These are phyloP conservation scores for Rhimphoctona megacephalus DNA, from an alignment of 2,888 invertebrate species.

Conservation along the genomic window DNA sequence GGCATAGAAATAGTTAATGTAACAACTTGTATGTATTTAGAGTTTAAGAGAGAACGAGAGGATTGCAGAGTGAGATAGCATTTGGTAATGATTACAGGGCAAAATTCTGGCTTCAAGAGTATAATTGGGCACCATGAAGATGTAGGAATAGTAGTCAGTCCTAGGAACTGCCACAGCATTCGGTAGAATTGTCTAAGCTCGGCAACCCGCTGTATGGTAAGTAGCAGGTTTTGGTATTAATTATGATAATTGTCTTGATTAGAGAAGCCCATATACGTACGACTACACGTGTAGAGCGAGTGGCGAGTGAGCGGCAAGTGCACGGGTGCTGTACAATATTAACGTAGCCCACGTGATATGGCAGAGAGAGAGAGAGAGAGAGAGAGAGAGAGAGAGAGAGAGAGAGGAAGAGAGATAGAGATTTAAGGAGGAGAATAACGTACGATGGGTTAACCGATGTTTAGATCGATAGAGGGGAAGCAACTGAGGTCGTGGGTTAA, in stretches of 20 bases:
- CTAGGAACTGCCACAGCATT: not conserved
- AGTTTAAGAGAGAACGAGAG: constrained; percentile 9
- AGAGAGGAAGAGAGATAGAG: not conserved
- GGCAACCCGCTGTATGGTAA: constrained; percentile 5
- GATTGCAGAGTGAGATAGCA: not conserved
- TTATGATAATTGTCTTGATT: constrained; percentile 67
- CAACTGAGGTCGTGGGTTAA: constrained; percentile 68
- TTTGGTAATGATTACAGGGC: constrained; percentile 44
- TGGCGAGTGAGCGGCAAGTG: constrained; percentile 22
- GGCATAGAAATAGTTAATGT: not conserved
- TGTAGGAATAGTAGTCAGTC: constrained; percentile 8
- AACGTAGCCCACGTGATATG: constrained; percentile 21
- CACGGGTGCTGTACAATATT: constrained; percentile 6
- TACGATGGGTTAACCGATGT: constrained; percentile 37
- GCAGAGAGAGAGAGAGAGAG: not conserved
- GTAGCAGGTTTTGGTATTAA: constrained; percentile 54
- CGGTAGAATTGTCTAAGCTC: constrained; percentile 5
- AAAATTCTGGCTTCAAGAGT: constrained; percentile 32
- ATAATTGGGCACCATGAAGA: constrained; percentile 36
- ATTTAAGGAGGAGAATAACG: constrained; percentile 7
- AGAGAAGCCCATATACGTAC: constrained; percentile 47
- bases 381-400: not conserved
- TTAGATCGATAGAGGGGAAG: constrained; percentile 49
- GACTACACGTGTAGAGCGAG: constrained; percentile 14
- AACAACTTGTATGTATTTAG: constrained; percentile 6